Evolutionary conservation across 1,140 invertebrate species (phyloP).

Genomic region (Calosoma granatense): DNA sequence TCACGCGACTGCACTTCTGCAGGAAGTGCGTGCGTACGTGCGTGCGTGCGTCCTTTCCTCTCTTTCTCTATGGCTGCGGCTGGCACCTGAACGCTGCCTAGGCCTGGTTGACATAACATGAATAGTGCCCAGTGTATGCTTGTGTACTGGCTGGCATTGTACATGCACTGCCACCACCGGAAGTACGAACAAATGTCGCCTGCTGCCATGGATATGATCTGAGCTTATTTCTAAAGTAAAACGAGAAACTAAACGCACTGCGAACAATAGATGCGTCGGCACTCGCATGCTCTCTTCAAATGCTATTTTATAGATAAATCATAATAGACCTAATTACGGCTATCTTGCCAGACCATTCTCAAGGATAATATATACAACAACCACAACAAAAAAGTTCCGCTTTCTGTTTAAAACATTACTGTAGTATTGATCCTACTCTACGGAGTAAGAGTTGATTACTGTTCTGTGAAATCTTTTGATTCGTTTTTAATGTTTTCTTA

Average conservation of each 20-base stretch:
- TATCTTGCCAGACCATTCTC: background rate
- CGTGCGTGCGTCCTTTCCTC: too few relatives aligned
- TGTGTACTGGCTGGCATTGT: background rate
- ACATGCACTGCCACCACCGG: slow-evolving; percentile 1
- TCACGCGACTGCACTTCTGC: background rate
- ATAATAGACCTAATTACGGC: background rate
- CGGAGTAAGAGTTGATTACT: too few relatives aligned
- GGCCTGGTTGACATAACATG: too few relatives aligned
- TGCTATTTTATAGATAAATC: background rate
- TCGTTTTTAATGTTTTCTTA: slow-evolving; percentile 12
- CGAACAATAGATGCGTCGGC: background rate
- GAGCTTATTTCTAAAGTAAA: slow-evolving; percentile 10
- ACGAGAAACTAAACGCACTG: background rate
- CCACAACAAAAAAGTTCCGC: too few relatives aligned
- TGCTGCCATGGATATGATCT: slow-evolving; percentile 12
- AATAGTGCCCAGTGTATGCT: too few relatives aligned
- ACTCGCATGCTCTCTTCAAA: background rate
- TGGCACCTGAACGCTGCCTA: too few relatives aligned
- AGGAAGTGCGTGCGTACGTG: background rate
- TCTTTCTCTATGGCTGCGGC: too few relatives aligned
- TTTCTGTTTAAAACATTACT: too few relatives aligned
- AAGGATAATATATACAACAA: background rate
- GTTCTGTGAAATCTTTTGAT: background rate
- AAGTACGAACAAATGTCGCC: slow-evolving; percentile 13
- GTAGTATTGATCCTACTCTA: too few relatives aligned